A percentile compares a stretch with the other conserved stretches of the same genome.
Conservation (phyloP, 2,888 invertebrate genomes). For the Argyra leucocephala region DNA sequence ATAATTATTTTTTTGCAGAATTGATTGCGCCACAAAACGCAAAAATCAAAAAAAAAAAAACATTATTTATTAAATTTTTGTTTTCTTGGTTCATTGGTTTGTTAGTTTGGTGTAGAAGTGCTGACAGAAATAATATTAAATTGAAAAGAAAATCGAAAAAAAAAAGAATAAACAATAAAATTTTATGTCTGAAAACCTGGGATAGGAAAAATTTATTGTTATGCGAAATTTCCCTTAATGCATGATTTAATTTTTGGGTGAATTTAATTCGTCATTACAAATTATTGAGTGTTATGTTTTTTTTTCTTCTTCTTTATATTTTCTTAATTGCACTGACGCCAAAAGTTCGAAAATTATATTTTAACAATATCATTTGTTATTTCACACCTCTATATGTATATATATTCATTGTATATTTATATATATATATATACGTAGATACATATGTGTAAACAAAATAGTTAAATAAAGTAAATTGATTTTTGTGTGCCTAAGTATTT, state of each 20-base stretch:
- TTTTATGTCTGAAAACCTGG: too few relatives aligned
- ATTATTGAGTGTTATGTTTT: neutral
- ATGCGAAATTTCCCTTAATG: neutral
- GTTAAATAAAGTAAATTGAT: too few relatives aligned
- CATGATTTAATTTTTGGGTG: neutral
- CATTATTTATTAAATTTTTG: neutral
- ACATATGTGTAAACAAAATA: too few relatives aligned
- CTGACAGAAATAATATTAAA: neutral
- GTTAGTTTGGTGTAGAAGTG: neutral
- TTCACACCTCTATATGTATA: too few relatives aligned
- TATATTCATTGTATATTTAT: too few relatives aligned
- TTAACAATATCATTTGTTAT: too few relatives aligned
- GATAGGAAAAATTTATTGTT: neutral
- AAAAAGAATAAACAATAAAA: neutral
- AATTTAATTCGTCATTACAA: neutral
- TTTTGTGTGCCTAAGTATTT: too few relatives aligned
- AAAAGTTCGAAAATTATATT: neutral
- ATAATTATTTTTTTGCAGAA: neutral
- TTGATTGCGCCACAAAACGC: neutral
- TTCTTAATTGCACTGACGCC: slow-evolving; percentile 18
- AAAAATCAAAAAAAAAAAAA: neutral
- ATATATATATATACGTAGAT: too few relatives aligned
- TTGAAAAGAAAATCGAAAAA: neutral
- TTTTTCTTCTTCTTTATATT: neutral
- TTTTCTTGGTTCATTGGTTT: neutral